Evolutionary conservation across 2,797 vertebrate species (phyloP).

Genomic region (Alca torda): DNA sequence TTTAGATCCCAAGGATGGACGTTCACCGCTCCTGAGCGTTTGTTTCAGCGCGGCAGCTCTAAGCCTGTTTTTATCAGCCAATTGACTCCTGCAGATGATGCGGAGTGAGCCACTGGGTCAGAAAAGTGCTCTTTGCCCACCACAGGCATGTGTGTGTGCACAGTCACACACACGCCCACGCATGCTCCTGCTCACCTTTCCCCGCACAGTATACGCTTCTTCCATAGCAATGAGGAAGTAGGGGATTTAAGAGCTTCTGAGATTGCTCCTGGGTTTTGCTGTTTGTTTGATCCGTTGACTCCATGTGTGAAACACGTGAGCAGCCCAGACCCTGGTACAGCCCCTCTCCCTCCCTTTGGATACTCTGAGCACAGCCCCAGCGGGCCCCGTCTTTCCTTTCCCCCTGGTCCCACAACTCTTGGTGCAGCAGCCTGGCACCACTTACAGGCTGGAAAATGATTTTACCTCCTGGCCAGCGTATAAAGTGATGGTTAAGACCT

Average conservation of each 20-base stretch:
- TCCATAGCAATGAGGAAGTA: not conserved
- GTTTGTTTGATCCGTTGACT: not conserved
- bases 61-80: not conserved
- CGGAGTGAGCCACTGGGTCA: not conserved
- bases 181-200: not conserved
- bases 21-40: not conserved
- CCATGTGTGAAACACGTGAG: not conserved
- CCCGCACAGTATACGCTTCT: accelerated
- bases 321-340: not conserved
- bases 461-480: not conserved
- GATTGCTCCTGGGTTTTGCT: not conserved
- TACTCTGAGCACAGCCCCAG: not conserved
- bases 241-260: not conserved
- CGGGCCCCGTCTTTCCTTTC: accelerated
- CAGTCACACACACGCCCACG: accelerated
- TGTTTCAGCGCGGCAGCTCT: not conserved
- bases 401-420: not conserved
- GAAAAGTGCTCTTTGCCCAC: not conserved
- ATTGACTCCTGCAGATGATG: not conserved
- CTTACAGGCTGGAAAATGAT: not conserved
- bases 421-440: accelerated
- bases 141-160: not conserved
- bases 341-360: not conserved
- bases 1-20: not conserved
- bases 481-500: not conserved